Conservation (phyloP, 1,140 invertebrate species). For the Pararge aegeria region DNA sequence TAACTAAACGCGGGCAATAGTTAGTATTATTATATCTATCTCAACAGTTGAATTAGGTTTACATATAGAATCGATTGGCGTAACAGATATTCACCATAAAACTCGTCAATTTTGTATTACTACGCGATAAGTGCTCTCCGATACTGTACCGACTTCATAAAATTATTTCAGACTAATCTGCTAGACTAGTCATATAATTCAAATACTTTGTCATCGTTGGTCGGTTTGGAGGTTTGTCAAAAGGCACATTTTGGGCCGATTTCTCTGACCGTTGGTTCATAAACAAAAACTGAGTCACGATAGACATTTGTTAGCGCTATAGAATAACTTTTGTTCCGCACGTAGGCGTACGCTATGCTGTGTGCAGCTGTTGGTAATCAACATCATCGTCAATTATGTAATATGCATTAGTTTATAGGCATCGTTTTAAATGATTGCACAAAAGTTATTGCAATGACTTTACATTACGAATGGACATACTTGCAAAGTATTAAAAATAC, state of each 20-base stretch:
- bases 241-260: not conserved
- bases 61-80: no score
- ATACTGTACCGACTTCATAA: no score
- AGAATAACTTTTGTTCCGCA: constrained; percentile 13
- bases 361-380: constrained; percentile 16
- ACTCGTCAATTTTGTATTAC: no score
- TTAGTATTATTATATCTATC: no score
- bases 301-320: constrained; percentile 19
- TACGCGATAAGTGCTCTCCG: no score
- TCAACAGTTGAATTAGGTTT: no score
- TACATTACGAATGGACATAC: no score
- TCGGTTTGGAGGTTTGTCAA: not conserved
- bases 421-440: not conserved
- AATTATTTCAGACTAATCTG: no score
- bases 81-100: no score
- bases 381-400: not conserved
- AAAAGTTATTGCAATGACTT: no score
- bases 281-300: constrained; percentile 19
- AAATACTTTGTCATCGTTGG: not conserved
- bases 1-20: no score
- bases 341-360: constrained; percentile 6
- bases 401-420: constrained; percentile 1
- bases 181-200: no score
- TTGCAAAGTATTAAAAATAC: not conserved
- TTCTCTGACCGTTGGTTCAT: not conserved